These are phyloP conservation scores for Unio pictorum DNA, from an alignment of 2,888 invertebrate species.

Conservation along the genomic window DNA sequence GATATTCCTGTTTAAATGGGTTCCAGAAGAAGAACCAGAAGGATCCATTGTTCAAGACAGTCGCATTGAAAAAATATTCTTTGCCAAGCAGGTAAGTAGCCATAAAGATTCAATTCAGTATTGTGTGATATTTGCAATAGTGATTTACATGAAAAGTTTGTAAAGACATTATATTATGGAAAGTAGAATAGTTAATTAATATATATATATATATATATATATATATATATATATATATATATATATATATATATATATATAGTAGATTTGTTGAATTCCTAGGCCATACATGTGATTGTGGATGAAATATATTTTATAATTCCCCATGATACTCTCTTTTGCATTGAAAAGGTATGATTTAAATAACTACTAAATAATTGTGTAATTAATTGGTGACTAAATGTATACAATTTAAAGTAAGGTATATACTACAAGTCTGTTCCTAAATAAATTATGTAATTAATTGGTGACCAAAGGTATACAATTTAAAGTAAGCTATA, in stretches of 20 bases:
- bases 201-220: too few relatives aligned
- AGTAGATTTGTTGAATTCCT: too few relatives aligned
- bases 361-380: too few relatives aligned
- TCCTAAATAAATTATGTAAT: slow-evolving; percentile 6
- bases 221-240: too few relatives aligned
- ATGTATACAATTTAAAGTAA: too few relatives aligned
- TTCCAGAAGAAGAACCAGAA: slow-evolving; percentile 65
- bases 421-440: slow-evolving; percentile 2
- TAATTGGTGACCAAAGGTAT: too few relatives aligned
- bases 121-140: not conserved
- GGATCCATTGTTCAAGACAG: slow-evolving; percentile 80
- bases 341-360: not conserved
- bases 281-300: too few relatives aligned
- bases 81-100: slow-evolving; percentile 90
- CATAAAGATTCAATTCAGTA: not conserved
- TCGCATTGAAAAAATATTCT: slow-evolving; percentile 92
- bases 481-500: not conserved
- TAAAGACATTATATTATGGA: too few relatives aligned
- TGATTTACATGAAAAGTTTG: not conserved
- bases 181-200: too few relatives aligned
- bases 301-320: not conserved
- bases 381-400: too few relatives aligned
- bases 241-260: too few relatives aligned
- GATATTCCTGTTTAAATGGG: slow-evolving; percentile 88
- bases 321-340: not conserved